Evolutionary conservation across 1,140 invertebrate genomes (phyloP).

Genomic region (Cepaea nemoralis): DNA sequence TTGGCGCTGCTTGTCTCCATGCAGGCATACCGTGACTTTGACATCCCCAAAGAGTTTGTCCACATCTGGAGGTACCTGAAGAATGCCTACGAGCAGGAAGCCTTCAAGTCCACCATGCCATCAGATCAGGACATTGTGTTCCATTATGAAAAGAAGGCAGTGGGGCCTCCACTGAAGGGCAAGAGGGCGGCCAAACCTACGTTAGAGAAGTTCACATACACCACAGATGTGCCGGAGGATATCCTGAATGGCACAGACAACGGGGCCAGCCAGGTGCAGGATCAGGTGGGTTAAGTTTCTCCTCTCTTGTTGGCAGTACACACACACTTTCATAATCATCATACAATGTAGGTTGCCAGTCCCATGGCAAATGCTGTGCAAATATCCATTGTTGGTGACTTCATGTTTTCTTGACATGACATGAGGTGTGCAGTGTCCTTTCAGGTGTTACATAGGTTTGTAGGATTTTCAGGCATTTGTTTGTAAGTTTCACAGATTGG

Average conservation of each 20-base stretch:
- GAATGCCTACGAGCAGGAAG: constrained; percentile 95
- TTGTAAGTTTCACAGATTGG: too few relatives aligned
- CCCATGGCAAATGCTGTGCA: too few relatives aligned
- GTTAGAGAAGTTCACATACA: constrained; percentile 50
- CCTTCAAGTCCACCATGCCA: constrained; percentile 94
- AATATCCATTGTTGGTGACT: too few relatives aligned
- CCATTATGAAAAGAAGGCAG: constrained; percentile 84
- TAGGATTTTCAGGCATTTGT: too few relatives aligned
- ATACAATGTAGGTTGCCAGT: too few relatives aligned
- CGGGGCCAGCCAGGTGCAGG: not conserved
- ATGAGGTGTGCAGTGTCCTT: too few relatives aligned
- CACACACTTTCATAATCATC: too few relatives aligned
- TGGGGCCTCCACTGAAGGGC: not conserved
- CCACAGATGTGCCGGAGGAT: constrained; percentile 42
- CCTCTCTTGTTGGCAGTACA: too few relatives aligned
- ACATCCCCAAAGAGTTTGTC: constrained; percentile 86
- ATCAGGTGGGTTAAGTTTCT: not conserved
- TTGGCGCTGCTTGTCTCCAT: constrained; percentile 47
- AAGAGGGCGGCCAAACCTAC: constrained; percentile 41
- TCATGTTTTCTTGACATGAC: too few relatives aligned
- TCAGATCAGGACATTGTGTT: constrained; percentile 98
- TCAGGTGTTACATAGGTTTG: too few relatives aligned
- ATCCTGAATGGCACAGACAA: constrained; percentile 10
- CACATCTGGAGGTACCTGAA: constrained; percentile 94
- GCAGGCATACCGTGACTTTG: constrained; percentile 86